A percentile compares a stretch with the other conserved stretches of the same genome.
Conservation (phyloP, 1,140 invertebrate species). For the Sitophilus oryzae region DNA sequence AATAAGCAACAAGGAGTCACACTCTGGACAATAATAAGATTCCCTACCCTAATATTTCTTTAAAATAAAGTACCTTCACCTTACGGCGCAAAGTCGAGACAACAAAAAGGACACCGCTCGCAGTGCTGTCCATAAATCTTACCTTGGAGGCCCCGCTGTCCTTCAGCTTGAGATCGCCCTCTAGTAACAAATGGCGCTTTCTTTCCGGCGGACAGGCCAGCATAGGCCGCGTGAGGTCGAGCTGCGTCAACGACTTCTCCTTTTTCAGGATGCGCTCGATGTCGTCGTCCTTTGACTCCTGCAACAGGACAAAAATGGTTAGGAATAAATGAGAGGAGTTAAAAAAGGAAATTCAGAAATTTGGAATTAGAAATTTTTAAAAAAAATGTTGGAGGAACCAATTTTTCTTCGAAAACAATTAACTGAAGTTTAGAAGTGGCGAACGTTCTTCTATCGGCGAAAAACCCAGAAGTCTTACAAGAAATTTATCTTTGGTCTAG, state of each 20-base stretch:
- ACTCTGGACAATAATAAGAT: too few relatives aligned
- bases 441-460: too few relatives aligned
- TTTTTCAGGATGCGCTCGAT: conserved; percentile 61
- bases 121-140: conserved; percentile 26
- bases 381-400: too few relatives aligned
- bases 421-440: too few relatives aligned
- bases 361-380: too few relatives aligned
- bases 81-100: conserved; percentile 3
- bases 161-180: conserved; percentile 80
- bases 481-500: too few relatives aligned
- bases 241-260: conserved; percentile 52
- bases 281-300: conserved; percentile 67
- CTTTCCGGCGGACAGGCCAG: conserved; percentile 69
- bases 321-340: too few relatives aligned
- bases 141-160: conserved; percentile 70
- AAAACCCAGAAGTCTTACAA: too few relatives aligned
- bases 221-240: conserved; percentile 81
- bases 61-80: conserved; percentile 3
- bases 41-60: too few relatives aligned
- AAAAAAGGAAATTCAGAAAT: too few relatives aligned
- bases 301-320: conserved; percentile 10
- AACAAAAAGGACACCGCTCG: conserved; percentile 10
- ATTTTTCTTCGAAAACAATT: too few relatives aligned
- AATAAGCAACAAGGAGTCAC: too few relatives aligned
- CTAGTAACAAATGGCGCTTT: conserved; percentile 71